phyloP scores from a whole-genome alignment of 2,888 invertebrate genomes.

The Lasioglossum lativentre region DNA sequence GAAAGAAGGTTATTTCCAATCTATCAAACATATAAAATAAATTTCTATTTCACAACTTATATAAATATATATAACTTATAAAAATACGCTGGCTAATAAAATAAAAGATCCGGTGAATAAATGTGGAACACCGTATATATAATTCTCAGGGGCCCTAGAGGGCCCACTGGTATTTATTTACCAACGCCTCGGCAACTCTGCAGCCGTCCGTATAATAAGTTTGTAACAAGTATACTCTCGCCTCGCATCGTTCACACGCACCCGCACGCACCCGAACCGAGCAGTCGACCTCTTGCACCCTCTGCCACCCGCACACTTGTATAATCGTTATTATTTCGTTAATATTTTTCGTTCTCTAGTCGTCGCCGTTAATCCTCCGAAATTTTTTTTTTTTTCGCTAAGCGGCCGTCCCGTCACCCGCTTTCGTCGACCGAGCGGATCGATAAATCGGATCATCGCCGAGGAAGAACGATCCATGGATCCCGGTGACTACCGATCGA shows the following conservation, averaged over 20 bases:
- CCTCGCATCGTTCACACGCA: conserved; percentile 54
- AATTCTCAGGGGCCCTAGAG: conserved; percentile 58
- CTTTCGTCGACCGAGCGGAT: neutral
- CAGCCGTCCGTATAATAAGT: conserved; percentile 75
- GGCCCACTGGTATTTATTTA: conserved; percentile 73
- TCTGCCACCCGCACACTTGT: conserved; percentile 28
- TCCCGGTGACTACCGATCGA: conserved; percentile 29
- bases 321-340: conserved; percentile 31
- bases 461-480: neutral
- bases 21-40: no score
- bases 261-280: conserved; percentile 49
- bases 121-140: conserved; percentile 36
- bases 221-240: conserved; percentile 72
- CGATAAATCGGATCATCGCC: neutral
- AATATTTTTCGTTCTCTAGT: conserved; percentile 31
- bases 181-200: conserved; percentile 74
- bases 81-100: no score
- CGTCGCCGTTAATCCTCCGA: conserved; percentile 18
- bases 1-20: no score
- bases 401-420: conserved; percentile 9
- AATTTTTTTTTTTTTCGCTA: neutral
- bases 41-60: no score
- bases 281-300: conserved; percentile 39
- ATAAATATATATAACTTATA: no score
- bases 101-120: neutral